These are phyloP conservation scores for Burhinus bistriatus DNA, from an alignment of 2,113 vertebrate genomes.

Conservation along the genomic window DNA sequence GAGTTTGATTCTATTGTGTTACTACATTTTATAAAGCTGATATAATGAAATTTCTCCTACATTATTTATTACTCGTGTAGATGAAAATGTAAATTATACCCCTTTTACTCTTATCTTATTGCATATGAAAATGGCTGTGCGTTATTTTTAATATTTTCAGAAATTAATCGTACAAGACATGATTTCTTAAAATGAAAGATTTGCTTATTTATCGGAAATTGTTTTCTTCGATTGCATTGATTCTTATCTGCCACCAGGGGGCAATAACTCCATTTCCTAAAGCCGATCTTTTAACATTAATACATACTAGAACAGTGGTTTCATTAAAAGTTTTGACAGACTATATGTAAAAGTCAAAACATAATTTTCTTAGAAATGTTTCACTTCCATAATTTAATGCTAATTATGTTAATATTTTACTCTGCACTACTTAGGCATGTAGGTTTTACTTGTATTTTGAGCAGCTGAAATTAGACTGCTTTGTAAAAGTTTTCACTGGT, in stretches of 20 bases:
- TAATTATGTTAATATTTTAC: not conserved
- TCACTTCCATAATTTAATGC: not conserved
- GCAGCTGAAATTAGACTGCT: not conserved
- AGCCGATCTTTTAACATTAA: not conserved
- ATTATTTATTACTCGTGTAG: not conserved
- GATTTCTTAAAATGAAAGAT: not conserved
- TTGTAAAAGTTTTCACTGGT: not conserved
- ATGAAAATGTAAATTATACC: not conserved
- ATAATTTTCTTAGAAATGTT: not conserved
- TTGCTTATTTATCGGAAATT: not conserved
- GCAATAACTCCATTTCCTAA: slow-evolving; percentile 25
- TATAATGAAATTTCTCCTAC: not conserved
- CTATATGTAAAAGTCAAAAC: not conserved
- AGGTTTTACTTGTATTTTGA: not conserved
- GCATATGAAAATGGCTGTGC: not conserved
- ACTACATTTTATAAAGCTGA: not conserved
- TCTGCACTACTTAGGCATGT: not conserved
- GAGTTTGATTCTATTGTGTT: not conserved
- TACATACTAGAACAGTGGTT: not conserved
- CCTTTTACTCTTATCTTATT: not conserved
- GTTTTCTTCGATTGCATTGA: not conserved
- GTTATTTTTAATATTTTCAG: not conserved
- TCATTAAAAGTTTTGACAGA: not conserved
- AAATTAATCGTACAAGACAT: not conserved
- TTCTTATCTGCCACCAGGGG: slow-evolving; percentile 32